Percentiles rank a stretch among this genome's conserved stretches.
phyloP scores from a whole-genome alignment of 2,797 vertebrate genomes.

The Champsocephalus esox region DNA sequence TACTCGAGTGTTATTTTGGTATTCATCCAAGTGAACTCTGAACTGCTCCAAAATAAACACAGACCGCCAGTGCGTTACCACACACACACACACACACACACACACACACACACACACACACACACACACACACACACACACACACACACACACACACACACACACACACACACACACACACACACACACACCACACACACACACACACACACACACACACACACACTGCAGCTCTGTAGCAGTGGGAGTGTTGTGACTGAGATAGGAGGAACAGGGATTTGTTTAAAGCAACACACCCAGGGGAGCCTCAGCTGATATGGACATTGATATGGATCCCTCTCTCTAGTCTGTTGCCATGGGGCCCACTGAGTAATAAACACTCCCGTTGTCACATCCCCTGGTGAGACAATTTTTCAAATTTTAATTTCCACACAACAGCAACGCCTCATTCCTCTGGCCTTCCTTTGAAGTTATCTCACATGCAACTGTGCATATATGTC shows the following conservation, averaged over 20 bases:
- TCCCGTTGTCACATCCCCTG: conserved; percentile 15
- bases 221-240: conserved; percentile 29
- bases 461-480: conserved; percentile 6
- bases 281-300: conserved; percentile 76
- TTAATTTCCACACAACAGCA: conserved; percentile 19
- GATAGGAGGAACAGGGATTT: conserved; percentile 79
- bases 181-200: not conserved
- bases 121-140: too few relatives aligned
- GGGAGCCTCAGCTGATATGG: conserved; percentile 60
- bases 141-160: too few relatives aligned
- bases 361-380: conserved; percentile 18
- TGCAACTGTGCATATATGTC: not conserved
- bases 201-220: too few relatives aligned
- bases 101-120: too few relatives aligned
- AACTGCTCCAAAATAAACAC: conserved; percentile 46
- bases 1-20: conserved; percentile 29
- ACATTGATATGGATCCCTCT: conserved; percentile 72
- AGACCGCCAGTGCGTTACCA: conserved; percentile 12
- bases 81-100: too few relatives aligned
- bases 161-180: too few relatives aligned
- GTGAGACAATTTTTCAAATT: conserved; percentile 19
- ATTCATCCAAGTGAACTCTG: conserved; percentile 41
- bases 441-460: not conserved
- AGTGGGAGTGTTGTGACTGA: conserved; percentile 75
- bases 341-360: conserved; percentile 22